Percentiles rank a stretch among this genome's conserved stretches.
These are phyloP conservation scores for Wasmannia auropunctata DNA, from an alignment of 1,140 invertebrate species.

Conservation along the genomic window DNA sequence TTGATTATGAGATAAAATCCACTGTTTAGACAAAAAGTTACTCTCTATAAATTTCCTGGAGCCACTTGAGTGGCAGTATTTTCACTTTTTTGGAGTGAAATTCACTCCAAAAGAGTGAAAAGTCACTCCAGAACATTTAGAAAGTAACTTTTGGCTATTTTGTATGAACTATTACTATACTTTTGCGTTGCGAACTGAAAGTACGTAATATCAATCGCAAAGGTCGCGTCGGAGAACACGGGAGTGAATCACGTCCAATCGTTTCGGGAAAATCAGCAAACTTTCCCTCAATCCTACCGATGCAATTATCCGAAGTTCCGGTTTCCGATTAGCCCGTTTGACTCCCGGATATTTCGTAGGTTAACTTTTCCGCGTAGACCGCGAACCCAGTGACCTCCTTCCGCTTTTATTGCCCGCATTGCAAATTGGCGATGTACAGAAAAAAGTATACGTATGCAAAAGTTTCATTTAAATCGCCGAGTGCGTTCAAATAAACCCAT, in stretches of 20 bases:
- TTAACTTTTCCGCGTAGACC: slow-evolving; percentile 56
- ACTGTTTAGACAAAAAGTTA: background rate
- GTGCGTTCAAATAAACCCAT: background rate
- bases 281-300: slow-evolving; percentile 50
- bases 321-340: slow-evolving; percentile 38
- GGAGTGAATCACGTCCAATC: background rate
- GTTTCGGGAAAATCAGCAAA: slow-evolving; percentile 28
- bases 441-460: slow-evolving; percentile 41
- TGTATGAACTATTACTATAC: background rate
- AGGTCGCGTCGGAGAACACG: background rate
- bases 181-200: background rate
- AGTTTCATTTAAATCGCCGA: slow-evolving; percentile 61
- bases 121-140: too few species aligned
- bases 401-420: slow-evolving; percentile 60
- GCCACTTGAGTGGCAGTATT: too few species aligned
- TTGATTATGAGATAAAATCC: background rate
- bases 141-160: too few species aligned
- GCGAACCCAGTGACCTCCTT: slow-evolving; percentile 59
- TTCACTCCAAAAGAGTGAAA: too few species aligned
- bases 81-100: too few species aligned
- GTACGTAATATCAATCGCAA: background rate
- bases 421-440: slow-evolving; percentile 50
- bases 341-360: slow-evolving; percentile 55
- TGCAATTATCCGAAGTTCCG: slow-evolving; percentile 68
- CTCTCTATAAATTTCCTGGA: background rate